Evolutionary conservation across 2,888 invertebrate species (phyloP).

Genomic region (Artemia sinica): DNA sequence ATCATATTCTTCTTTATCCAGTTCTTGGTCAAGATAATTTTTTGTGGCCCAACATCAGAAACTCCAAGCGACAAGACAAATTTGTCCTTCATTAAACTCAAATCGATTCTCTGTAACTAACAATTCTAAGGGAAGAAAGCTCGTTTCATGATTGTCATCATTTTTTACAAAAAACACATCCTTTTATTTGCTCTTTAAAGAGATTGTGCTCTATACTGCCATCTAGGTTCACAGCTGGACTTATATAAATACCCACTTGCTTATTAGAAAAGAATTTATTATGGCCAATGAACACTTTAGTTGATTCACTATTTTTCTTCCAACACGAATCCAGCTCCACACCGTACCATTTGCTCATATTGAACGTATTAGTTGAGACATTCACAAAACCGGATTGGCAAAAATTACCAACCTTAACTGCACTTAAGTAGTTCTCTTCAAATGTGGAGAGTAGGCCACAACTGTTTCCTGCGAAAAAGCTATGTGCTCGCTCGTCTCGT

Average conservation of each 20-base stretch:
- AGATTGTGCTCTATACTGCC: constrained; percentile 71
- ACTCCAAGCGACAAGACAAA: constrained; percentile 74
- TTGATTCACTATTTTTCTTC: constrained; percentile 38
- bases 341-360: constrained; percentile 55
- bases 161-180: constrained; percentile 70
- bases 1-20: constrained; percentile 69
- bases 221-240: constrained; percentile 60
- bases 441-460: constrained; percentile 71
- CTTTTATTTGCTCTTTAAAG: constrained; percentile 61
- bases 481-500: constrained; percentile 65
- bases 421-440: constrained; percentile 67
- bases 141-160: constrained; percentile 57
- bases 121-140: constrained; percentile 50
- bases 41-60: constrained; percentile 72
- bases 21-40: constrained; percentile 67
- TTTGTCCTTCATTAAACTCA: constrained; percentile 62
- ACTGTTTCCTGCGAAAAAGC: constrained; percentile 67
- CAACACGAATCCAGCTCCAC: constrained; percentile 71
- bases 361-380: constrained; percentile 77
- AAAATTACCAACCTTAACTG: constrained; percentile 79
- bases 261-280: constrained; percentile 58
- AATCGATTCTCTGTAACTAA: constrained; percentile 73
- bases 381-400: constrained; percentile 62
- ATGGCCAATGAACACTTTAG: constrained; percentile 59
- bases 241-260: constrained; percentile 52